Evolutionary conservation across 2,888 invertebrate genomes (phyloP), one percentile per base, ranked within the genome.

Genomic region (Thelaira solivaga): DNA sequence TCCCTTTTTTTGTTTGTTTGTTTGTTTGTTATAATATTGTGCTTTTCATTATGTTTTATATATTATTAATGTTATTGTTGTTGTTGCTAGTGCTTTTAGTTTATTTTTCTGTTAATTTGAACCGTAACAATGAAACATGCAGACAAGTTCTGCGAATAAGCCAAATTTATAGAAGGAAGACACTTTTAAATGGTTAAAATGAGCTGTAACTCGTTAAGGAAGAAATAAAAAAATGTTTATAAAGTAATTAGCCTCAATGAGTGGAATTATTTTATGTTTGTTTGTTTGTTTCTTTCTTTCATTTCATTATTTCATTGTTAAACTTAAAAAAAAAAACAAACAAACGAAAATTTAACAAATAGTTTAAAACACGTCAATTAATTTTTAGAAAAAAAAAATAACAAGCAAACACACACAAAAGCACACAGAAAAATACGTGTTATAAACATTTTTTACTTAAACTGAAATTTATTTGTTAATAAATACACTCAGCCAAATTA

Each of bases 161-260:
- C 6, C 20, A 45, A 39, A 41, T 41, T n/a, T 31, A 24, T 18
- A 51, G 49, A 69, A 41, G 16, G 10, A 59, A 61, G 18, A 22
- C 11, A 29, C 26, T 49, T 49, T 18, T 31, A 55, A 39, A 55
- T 59, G 43, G 31, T 51, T 59, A 51, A 65, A 67, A 68, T 47
- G 39, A 47, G 41, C 31, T 69, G 49, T 41, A 26, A 26, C 20
- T 36, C 13, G 20, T 36, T n/a, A 18, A 41, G 59, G 39, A 39
- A 22, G 18, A 18, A 69, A 39, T 62, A 51, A 65, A 49, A 73
- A 45, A 26, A 41, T 69, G 69, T 74, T 78, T 74, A 74, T 74
- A 78, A 78, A 78, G 78, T 71, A 78, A 78, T 78, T 78, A 78
- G 74, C 57, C 69, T 55, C 74, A 78, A 78, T 74, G 69, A 78